phyloP scores from a whole-genome alignment of 2,113 vertebrate species.

The Gambusia affinis region DNA sequence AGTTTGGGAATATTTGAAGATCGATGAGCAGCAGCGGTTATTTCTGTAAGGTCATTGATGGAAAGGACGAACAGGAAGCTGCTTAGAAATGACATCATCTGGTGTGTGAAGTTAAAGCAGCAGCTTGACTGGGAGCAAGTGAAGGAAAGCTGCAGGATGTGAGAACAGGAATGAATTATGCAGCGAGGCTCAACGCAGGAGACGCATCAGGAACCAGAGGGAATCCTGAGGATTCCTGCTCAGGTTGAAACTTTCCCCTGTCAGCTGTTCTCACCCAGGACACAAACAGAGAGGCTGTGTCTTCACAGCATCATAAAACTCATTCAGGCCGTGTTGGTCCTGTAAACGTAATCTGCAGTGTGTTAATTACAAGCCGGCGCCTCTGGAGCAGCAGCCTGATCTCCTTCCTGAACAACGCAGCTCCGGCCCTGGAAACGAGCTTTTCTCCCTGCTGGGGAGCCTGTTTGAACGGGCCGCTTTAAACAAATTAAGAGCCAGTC shows the following conservation, averaged over 20 bases:
- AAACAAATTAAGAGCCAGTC: constrained; percentile 69
- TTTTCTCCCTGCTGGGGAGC: constrained; percentile 60
- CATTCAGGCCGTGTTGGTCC: constrained; percentile 72
- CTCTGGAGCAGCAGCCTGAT: constrained; percentile 48
- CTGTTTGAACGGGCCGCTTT: constrained; percentile 68
- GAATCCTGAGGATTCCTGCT: constrained; percentile 37
- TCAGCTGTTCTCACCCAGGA: constrained; percentile 46
- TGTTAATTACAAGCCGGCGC: constrained; percentile 79
- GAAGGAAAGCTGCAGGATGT: constrained; percentile 40
- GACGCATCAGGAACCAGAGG: constrained; percentile 13
- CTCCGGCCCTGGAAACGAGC: constrained; percentile 55
- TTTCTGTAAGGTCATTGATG: too few relatives aligned
- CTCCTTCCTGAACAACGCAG: constrained; percentile 4
- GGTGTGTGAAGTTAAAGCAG: constrained; percentile 22
- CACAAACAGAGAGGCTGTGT: constrained; percentile 44
- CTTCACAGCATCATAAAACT: constrained; percentile 62
- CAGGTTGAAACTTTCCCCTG: constrained; percentile 29
- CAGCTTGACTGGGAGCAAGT: constrained; percentile 50
- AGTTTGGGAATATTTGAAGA: too few relatives aligned
- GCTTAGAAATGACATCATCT: constrained; percentile 34
- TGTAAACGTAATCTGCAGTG: constrained; percentile 78
- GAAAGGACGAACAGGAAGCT: constrained; percentile 15
- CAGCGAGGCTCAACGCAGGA: constrained; percentile 13
- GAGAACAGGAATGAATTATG: constrained; percentile 46
- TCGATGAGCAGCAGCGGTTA: too few relatives aligned